A percentile compares a stretch with the other conserved stretches of the same genome.
These are phyloP conservation scores for Agrenia bidenticulata DNA, from an alignment of 2,888 invertebrate species.

Conservation along the genomic window DNA sequence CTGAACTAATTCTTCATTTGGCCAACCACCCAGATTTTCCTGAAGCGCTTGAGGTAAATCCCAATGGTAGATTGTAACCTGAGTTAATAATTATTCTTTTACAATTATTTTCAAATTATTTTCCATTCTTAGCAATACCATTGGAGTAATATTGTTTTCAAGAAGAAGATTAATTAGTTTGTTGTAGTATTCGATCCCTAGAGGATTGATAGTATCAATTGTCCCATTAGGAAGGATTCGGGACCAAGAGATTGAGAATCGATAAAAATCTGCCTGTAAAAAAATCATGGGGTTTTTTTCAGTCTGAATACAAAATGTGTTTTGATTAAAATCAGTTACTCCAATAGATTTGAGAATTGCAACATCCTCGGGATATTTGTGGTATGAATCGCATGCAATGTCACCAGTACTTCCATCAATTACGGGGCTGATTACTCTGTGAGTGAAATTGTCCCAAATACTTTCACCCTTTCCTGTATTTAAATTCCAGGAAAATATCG, in stretches of 20 bases:
- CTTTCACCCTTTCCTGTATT: conserved; percentile 65
- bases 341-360: conserved; percentile 56
- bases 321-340: no score
- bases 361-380: conserved; percentile 58
- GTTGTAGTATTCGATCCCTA: conserved; percentile 75
- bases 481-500: not conserved
- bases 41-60: conserved; percentile 20
- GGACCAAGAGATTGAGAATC: conserved; percentile 59
- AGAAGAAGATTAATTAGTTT: conserved; percentile 71
- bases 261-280: conserved; percentile 37
- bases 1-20: conserved; percentile 40
- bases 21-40: conserved; percentile 42
- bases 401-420: conserved; percentile 56
- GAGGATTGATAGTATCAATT: conserved; percentile 53
- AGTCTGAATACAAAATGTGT: no score
- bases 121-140: conserved; percentile 56
- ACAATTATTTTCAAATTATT: not conserved
- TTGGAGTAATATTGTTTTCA: conserved; percentile 63
- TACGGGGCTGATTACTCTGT: conserved; percentile 54
- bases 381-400: conserved; percentile 58
- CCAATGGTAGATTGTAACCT: conserved; percentile 4
- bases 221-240: conserved; percentile 57
- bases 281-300: no score
- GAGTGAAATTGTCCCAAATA: conserved; percentile 59
- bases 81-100: not conserved